Evolutionary conservation across 2,888 invertebrate species (phyloP).

Genomic region (Didymodactylos carnosus): DNA sequence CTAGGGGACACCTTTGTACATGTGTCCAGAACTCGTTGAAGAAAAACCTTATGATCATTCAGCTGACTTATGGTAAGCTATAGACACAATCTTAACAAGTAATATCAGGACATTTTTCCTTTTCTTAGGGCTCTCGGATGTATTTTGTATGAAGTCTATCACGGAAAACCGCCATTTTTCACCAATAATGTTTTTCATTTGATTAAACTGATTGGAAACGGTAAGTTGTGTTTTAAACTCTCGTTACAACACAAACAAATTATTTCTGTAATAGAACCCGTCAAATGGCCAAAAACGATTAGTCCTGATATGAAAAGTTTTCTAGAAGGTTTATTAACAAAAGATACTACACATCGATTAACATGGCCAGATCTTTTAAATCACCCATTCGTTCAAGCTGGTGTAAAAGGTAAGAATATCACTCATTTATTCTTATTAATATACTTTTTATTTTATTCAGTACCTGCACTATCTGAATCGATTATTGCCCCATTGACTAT

Average conservation of each 20-base stretch:
- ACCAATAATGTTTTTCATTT: slow-evolving; percentile 70
- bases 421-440: too few relatives aligned
- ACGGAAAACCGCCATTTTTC: slow-evolving; percentile 73
- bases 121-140: slow-evolving; percentile 58
- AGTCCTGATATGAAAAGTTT: slow-evolving; percentile 51
- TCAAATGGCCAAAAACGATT: slow-evolving; percentile 70
- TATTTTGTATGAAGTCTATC: slow-evolving; percentile 70
- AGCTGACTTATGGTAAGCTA: slow-evolving; percentile 66
- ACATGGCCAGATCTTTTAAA: slow-evolving; percentile 67
- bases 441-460: background rate
- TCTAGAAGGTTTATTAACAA: slow-evolving; percentile 59
- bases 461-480: slow-evolving; percentile 6
- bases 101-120: background rate
- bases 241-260: slow-evolving; percentile 31
- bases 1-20: slow-evolving; percentile 66
- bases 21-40: slow-evolving; percentile 81
- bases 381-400: slow-evolving; percentile 54
- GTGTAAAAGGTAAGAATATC: slow-evolving; percentile 29
- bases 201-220: slow-evolving; percentile 36
- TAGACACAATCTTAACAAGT: too few relatives aligned
- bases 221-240: background rate
- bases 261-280: slow-evolving; percentile 62
- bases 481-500: slow-evolving; percentile 6
- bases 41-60: slow-evolving; percentile 79
- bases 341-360: slow-evolving; percentile 60